Evolutionary conservation across 2,888 invertebrate genomes (phyloP).

Genomic region (Dryobota labecula): DNA sequence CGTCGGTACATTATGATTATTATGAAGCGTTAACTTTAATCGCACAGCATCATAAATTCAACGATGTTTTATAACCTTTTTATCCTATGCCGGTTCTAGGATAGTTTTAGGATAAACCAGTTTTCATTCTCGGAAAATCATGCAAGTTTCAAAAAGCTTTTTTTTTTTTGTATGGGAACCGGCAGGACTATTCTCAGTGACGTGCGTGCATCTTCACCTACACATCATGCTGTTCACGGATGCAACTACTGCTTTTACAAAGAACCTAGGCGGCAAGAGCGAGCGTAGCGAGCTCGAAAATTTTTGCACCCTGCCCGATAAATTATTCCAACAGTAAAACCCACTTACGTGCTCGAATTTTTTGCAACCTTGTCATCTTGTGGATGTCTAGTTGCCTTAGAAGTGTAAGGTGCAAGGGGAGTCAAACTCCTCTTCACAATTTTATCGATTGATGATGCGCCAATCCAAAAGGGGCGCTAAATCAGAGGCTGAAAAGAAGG

Average conservation of each 20-base stretch:
- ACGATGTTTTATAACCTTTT: not conserved
- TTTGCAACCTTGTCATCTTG: not conserved
- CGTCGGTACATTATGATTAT: not conserved
- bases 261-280: not conserved
- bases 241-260: not conserved
- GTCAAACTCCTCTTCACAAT: not conserved
- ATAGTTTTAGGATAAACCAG: not conserved
- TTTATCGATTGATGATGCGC: not conserved
- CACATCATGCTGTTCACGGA: not conserved
- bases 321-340: not conserved
- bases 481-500: not conserved
- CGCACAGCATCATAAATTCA: not conserved
- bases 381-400: not conserved
- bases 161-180: not conserved
- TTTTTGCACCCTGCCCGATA: not conserved
- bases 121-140: not conserved
- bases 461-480: not conserved
- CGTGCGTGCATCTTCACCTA: not conserved
- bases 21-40: not conserved
- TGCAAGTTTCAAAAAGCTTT: not conserved
- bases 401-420: not conserved
- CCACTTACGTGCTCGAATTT: not conserved
- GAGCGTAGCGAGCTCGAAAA: not conserved
- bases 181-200: not conserved
- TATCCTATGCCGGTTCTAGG: not conserved